These are phyloP conservation scores for Myodes glareolus DNA, from an alignment of 2,113 vertebrate genomes.

Conservation along the genomic window DNA sequence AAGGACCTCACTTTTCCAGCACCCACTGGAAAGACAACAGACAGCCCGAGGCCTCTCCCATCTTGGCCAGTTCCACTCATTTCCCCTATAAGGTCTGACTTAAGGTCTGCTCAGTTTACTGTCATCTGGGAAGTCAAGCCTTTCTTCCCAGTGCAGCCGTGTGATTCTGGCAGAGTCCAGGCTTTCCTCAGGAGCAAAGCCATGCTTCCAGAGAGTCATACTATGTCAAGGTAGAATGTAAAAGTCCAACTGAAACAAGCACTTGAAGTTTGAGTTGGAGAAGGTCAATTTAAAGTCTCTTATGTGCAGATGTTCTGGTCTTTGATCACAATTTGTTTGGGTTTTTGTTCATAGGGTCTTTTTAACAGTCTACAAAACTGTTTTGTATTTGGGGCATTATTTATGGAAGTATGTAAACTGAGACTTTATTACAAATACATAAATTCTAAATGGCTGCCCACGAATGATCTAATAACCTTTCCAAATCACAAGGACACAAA, in stretches of 20 bases:
- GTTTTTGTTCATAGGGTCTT: background rate
- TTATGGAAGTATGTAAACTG: background rate
- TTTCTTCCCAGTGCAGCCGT: background rate
- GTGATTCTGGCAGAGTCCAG: background rate
- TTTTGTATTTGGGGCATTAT: background rate
- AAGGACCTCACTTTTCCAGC: background rate
- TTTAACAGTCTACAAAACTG: background rate
- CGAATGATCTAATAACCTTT: conserved; percentile 36
- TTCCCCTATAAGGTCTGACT: conserved; percentile 63
- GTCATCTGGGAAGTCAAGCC: background rate
- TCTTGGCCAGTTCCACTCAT: rapidly evolving
- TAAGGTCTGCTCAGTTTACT: background rate
- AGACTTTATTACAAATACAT: background rate
- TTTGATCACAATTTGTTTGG: background rate
- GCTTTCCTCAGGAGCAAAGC: rapidly evolving
- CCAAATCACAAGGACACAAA: background rate
- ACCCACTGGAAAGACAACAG: background rate
- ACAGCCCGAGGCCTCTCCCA: background rate
- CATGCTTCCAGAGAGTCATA: background rate
- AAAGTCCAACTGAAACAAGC: background rate
- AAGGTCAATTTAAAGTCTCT: background rate
- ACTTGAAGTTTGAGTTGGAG: background rate
- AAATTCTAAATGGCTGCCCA: conserved; percentile 17
- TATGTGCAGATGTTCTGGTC: background rate
- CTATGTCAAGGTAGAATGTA: background rate